phyloP scores from a whole-genome alignment of 2,797 vertebrate genomes.

The Malurus splendens region DNA sequence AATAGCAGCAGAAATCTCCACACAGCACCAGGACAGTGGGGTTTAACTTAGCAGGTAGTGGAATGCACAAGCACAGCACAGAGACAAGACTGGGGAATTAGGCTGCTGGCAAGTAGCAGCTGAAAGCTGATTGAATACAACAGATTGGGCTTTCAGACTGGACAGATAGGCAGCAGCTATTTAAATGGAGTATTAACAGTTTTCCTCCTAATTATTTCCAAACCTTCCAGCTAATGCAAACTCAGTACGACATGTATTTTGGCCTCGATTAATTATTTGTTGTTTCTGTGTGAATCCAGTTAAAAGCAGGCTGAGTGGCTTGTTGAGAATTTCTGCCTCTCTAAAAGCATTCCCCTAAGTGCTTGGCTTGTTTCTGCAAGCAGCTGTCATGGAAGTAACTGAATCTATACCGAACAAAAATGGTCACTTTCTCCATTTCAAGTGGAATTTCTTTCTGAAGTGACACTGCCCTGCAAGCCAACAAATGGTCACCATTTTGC shows the following conservation, averaged over 20 bases:
- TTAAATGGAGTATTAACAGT: constrained; percentile 53
- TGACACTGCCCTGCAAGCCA: constrained; percentile 2
- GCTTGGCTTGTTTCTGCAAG: constrained; percentile 14
- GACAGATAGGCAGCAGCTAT: constrained; percentile 56
- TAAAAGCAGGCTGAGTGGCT: neutral
- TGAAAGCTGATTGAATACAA: constrained; percentile 55
- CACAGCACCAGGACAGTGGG: neutral
- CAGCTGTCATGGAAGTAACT: constrained; percentile 37
- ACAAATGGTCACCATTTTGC: constrained; percentile 17
- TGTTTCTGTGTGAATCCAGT: neutral
- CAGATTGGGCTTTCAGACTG: constrained; percentile 55
- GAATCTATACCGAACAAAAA: constrained; percentile 34
- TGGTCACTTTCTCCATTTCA: constrained; percentile 40
- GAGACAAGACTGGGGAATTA: constrained; percentile 55
- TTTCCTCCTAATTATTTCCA: constrained; percentile 61
- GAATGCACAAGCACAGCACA: constrained; percentile 46
- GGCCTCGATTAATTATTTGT: constrained; percentile 35
- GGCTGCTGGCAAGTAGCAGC: constrained; percentile 49
- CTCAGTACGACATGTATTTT: neutral
- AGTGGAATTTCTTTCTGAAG: constrained; percentile 37
- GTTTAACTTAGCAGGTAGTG: constrained; percentile 50
- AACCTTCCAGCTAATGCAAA: constrained; percentile 20
- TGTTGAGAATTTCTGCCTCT: neutral
- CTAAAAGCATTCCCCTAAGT: neutral
- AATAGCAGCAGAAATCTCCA: constrained; percentile 40